Evolutionary conservation across 2,888 invertebrate species (phyloP).

Genomic region (Hipparchia semele): DNA sequence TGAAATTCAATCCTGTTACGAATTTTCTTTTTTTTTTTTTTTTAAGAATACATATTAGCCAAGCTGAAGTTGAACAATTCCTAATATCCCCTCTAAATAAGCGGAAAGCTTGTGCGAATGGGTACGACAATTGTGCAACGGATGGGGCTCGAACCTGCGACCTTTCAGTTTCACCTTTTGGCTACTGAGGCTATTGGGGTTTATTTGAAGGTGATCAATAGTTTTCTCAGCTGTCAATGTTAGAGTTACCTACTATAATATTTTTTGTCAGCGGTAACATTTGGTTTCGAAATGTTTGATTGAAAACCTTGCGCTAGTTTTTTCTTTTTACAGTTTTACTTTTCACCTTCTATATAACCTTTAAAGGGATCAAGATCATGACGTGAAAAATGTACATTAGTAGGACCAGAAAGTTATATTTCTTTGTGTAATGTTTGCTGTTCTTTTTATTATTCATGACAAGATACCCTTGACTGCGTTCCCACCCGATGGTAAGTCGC

Average conservation of each 20-base stretch:
- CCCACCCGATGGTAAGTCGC: too few relatives aligned
- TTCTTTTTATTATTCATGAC: too few relatives aligned
- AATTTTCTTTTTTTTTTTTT: background rate
- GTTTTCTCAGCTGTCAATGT: conserved; percentile 29
- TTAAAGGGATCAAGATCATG: conserved; percentile 46
- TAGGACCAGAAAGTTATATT: background rate
- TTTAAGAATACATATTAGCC: too few relatives aligned
- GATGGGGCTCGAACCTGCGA: too few relatives aligned
- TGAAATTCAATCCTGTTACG: background rate
- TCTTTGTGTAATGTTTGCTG: background rate
- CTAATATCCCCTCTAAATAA: too few relatives aligned
- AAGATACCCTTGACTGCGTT: too few relatives aligned
- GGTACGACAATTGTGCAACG: too few relatives aligned
- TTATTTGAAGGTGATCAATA: conserved; percentile 8
- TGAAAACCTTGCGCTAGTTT: conserved; percentile 55
- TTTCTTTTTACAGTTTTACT: conserved; percentile 41
- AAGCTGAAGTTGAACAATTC: too few relatives aligned
- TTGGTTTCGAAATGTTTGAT: conserved; percentile 40
- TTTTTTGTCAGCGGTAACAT: background rate
- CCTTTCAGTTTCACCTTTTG: background rate
- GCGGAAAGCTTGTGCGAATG: too few relatives aligned
- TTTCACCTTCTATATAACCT: conserved; percentile 41
- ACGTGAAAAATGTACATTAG: conserved; percentile 16
- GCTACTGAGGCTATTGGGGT: background rate
- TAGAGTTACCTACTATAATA: background rate